phyloP scores from a whole-genome alignment of 2,113 vertebrate genomes.

The Erinaceus europaeus region DNA sequence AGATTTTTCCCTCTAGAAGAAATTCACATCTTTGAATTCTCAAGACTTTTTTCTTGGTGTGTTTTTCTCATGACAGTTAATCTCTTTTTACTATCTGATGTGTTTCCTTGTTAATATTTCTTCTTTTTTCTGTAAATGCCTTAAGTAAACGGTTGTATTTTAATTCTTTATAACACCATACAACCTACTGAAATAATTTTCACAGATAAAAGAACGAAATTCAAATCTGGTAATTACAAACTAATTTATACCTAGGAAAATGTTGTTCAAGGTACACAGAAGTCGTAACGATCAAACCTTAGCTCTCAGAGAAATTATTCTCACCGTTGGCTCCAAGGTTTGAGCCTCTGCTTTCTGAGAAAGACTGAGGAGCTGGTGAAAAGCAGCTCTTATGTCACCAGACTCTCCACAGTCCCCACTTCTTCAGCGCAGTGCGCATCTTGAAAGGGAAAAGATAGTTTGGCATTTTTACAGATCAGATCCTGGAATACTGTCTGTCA shows the following conservation, averaged over 20 bases:
- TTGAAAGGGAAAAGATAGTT: constrained; percentile 28
- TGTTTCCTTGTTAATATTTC: neutral
- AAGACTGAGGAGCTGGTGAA: constrained; percentile 43
- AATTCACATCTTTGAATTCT: neutral
- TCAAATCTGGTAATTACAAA: neutral
- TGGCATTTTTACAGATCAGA: neutral
- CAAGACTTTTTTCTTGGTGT: neutral
- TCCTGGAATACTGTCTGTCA: neutral
- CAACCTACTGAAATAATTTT: neutral
- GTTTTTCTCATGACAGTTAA: neutral
- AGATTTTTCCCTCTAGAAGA: neutral
- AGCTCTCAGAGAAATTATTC: constrained; percentile 30
- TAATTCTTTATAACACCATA: neutral
- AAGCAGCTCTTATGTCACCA: constrained; percentile 50
- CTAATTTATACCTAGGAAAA: constrained; percentile 30
- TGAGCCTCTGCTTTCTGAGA: constrained; percentile 53
- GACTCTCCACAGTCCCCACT: constrained; percentile 30
- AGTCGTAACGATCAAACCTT: constrained; percentile 14
- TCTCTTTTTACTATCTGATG: neutral
- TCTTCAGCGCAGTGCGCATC: neutral
- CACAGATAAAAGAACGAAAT: constrained; percentile 1
- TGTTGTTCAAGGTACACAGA: constrained; percentile 4
- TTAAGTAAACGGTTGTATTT: constrained; percentile 2
- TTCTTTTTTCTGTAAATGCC: neutral
- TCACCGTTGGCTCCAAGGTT: constrained; percentile 51